Evolutionary conservation across 2,888 invertebrate genomes (phyloP), one percentile per base, ranked within the genome.

Genomic region (Trachelus stipa): DNA sequence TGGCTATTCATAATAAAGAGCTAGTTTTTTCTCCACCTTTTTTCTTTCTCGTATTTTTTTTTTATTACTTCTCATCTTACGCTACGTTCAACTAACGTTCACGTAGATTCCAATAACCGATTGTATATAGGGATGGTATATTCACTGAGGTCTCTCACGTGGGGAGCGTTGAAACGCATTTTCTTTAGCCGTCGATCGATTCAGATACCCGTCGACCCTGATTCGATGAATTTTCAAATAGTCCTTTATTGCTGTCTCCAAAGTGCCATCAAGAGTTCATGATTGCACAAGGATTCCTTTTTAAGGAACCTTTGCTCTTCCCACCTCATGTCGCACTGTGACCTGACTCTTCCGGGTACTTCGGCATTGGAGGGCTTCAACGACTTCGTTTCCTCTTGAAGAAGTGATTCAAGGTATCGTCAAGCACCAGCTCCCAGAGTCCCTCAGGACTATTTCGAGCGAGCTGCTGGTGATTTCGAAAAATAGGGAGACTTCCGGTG

Each of bases 1-100:
- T 75, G 76, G 75, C 73, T 78, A 76, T 76, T 74, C 78, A 73
- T 76, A 76, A 76, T 78, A 76, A 78, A 78, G 75, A 73, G 78
- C 73, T 78, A 40, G 76, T 40, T 73, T 76, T 68, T 73, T 73
- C 76, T 56, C 6, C 56, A 56, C 23, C 75, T 73, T 74, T 71
- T 71, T 40, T 74, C 35, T 76, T 69, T 68, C 73, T 77, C 78
- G 80, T 77, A 76, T 56, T 35, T 74, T 75, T 77, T 81, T 76
- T 74, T 71, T 30, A 71, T 30, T 71, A 30, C 30, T 30, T 71
- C 30, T 30, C 71, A 3, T 31, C 30, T 30, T 30, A 71, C 15
- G 71, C 12, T 33, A 33, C 23, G 12, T 71, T 71, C 33, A 71
- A 71, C 15, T 33, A 33, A 71, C 30, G 30, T 30, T 71, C 56